Evolutionary conservation across 2,888 invertebrate species (phyloP).

Genomic region (Cyrtodaria siliqua): DNA sequence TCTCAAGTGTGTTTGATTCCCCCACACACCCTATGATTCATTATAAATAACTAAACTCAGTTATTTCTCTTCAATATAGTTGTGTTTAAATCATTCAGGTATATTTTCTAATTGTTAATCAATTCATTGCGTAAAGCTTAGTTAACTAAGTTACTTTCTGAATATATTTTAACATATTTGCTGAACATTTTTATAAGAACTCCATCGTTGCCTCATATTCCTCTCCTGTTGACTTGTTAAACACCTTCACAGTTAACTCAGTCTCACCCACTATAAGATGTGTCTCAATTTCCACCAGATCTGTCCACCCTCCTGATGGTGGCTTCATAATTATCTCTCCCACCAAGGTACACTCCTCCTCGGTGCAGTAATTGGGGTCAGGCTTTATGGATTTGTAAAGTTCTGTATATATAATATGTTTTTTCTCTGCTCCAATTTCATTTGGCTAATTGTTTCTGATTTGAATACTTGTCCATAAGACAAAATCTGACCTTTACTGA

Average conservation of each 20-base stretch:
- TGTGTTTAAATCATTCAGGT: too few relatives aligned
- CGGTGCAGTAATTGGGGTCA: conserved; percentile 9
- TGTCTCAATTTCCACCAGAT: background rate
- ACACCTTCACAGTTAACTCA: conserved; percentile 5
- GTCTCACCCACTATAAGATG: conserved; percentile 1
- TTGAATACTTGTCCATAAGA: conserved; percentile 10
- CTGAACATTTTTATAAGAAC: too few relatives aligned
- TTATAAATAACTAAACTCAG: too few relatives aligned
- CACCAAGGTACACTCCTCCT: conserved; percentile 10
- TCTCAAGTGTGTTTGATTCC: too few relatives aligned
- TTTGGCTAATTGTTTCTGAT: background rate
- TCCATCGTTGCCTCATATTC: background rate
- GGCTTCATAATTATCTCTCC: conserved; percentile 12
- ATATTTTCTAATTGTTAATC: too few relatives aligned
- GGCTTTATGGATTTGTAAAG: background rate
- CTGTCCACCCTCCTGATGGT: conserved; percentile 13
- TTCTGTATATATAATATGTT: too few relatives aligned
- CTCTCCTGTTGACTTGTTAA: conserved; percentile 2
- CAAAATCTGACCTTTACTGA: conserved; percentile 13
- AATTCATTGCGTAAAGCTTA: too few relatives aligned
- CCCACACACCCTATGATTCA: too few relatives aligned
- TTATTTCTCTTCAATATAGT: too few relatives aligned
- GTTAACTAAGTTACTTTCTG: too few relatives aligned
- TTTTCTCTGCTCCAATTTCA: too few relatives aligned
- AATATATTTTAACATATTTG: too few relatives aligned